These are phyloP conservation scores for Gyps fulvus DNA, from an alignment of 2,113 vertebrate species.

Conservation along the genomic window DNA sequence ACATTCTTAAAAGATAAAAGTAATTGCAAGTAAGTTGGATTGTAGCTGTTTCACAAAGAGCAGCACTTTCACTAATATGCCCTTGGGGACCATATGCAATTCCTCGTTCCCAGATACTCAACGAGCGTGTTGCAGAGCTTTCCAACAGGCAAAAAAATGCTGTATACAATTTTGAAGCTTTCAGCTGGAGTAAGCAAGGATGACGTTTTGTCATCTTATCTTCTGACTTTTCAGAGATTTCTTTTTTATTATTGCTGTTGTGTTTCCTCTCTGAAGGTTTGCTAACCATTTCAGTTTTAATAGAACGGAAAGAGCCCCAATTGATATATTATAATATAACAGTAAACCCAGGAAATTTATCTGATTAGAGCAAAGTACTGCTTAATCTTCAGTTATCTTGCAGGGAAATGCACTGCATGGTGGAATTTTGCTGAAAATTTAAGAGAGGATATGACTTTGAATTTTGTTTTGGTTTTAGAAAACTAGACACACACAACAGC, in stretches of 20 bases:
- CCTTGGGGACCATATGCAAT: background rate
- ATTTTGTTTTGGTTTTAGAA: slow-evolving; percentile 29
- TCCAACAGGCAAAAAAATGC: background rate
- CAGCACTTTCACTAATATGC: background rate
- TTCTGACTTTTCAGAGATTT: background rate
- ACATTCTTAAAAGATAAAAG: slow-evolving; percentile 36
- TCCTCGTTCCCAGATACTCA: background rate
- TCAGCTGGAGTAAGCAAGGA: background rate
- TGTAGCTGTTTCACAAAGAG: background rate
- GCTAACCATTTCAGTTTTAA: background rate
- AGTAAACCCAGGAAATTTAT: background rate
- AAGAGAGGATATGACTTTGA: background rate
- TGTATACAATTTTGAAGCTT: background rate
- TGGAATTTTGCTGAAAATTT: background rate
- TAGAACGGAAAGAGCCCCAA: background rate
- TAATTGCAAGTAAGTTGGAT: background rate
- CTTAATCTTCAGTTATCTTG: background rate
- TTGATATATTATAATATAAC: background rate
- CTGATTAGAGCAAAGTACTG: background rate
- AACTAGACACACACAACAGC: background rate
- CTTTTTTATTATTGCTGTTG: background rate
- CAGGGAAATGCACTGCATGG: background rate
- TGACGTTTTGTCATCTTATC: background rate
- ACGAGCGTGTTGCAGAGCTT: background rate
- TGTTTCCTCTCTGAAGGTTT: background rate